Evolutionary conservation across 2,113 vertebrate species (phyloP).

Genomic region (Glaucomys volans): DNA sequence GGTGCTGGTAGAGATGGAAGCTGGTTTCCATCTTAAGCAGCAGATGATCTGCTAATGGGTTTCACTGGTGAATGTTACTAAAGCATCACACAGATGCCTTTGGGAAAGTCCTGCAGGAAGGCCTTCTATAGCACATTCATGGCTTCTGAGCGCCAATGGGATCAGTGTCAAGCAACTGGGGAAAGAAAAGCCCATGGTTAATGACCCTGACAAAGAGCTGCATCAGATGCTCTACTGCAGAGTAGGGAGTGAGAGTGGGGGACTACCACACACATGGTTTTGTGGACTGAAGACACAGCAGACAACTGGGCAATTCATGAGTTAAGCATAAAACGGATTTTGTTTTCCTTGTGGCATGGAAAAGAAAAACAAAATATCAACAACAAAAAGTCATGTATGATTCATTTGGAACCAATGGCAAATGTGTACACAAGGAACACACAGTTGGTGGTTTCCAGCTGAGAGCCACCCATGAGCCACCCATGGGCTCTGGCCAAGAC

Average conservation of each 20-base stretch:
- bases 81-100: no score
- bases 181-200: background rate
- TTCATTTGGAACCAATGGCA: background rate
- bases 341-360: constrained; percentile 89
- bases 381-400: background rate
- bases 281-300: background rate
- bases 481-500: no score
- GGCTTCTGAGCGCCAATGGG: no score
- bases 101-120: no score
- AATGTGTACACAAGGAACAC: no score
- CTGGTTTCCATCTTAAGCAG: no score
- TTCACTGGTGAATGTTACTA: no score
- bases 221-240: accelerated
- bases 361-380: constrained; percentile 83
- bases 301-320: background rate
- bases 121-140: no score
- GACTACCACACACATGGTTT: background rate
- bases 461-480: no score
- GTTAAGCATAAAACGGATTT: constrained; percentile 67
- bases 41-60: no score
- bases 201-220: background rate
- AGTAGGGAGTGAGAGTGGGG: background rate
- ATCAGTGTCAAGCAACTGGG: accelerated
- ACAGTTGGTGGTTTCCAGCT: no score
- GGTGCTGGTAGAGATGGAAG: no score